These are phyloP conservation scores for Xanthorhoe designata DNA, from an alignment of 2,888 invertebrate genomes.

Conservation along the genomic window DNA sequence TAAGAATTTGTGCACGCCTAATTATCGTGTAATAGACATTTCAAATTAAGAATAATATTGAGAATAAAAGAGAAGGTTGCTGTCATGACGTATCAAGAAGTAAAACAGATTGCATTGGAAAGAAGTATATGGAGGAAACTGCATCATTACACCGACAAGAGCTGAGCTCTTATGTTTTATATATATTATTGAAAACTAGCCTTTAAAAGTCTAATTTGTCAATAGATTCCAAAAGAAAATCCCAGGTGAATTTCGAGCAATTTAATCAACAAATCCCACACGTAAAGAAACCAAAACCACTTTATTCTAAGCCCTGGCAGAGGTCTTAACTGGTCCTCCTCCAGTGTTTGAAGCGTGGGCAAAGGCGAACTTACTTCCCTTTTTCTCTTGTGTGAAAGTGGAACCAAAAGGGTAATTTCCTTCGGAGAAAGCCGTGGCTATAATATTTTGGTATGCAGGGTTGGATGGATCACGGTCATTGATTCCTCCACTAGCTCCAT, in stretches of 20 bases:
- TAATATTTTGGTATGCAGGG: background rate
- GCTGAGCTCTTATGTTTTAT: no score
- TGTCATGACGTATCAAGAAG: no score
- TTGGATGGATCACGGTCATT: slow-evolving; percentile 16
- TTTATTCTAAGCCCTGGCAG: slow-evolving; percentile 7
- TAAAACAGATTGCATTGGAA: no score
- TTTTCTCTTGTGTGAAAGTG: slow-evolving; percentile 1
- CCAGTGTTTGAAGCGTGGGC: slow-evolving; percentile 6
- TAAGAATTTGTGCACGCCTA: no score
- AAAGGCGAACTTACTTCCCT: background rate
- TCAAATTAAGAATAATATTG: no score
- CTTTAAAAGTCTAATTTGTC: no score
- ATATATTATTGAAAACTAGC: no score
- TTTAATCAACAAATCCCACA: background rate
- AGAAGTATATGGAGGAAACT: no score
- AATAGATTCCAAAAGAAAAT: background rate
- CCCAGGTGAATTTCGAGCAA: background rate
- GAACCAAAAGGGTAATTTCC: background rate
- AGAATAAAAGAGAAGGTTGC: no score
- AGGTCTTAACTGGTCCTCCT: slow-evolving; percentile 1
- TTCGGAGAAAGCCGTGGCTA: background rate
- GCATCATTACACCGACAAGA: no score
- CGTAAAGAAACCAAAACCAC: background rate
- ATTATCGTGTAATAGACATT: no score
- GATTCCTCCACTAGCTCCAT: slow-evolving; percentile 18